Evolutionary conservation across 2,888 invertebrate species (phyloP).

Genomic region (Athrips mouffetella): DNA sequence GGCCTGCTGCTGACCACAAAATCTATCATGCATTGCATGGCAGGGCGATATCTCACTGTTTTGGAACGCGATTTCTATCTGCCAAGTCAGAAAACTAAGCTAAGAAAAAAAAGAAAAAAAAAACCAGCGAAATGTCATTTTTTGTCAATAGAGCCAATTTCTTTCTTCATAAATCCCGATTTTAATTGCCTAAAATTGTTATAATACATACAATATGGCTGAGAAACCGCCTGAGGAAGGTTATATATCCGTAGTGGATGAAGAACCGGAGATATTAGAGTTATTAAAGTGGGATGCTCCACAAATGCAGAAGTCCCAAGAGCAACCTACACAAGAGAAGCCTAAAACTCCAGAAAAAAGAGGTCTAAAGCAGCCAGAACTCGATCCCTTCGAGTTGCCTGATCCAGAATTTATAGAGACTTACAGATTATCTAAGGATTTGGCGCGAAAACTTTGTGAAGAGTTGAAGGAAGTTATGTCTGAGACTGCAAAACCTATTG

Average conservation of each 20-base stretch:
- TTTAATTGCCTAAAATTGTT: constrained; percentile 7
- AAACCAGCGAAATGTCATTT: constrained; percentile 2
- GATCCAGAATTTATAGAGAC: constrained; percentile 60
- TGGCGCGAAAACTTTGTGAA: constrained; percentile 57
- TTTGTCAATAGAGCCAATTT: constrained; percentile 16
- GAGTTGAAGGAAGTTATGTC: constrained; percentile 67
- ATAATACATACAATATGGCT: constrained; percentile 42
- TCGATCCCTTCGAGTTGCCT: constrained; percentile 61
- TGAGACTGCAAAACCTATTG: constrained; percentile 61
- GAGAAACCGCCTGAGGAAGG: constrained; percentile 69
- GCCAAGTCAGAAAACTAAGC: no score
- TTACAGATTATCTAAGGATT: constrained; percentile 59
- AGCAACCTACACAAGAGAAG: constrained; percentile 35
- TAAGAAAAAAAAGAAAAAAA: no score
- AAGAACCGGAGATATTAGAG: constrained; percentile 68
- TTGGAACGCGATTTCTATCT: no score
- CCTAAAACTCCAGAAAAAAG: constrained; percentile 60
- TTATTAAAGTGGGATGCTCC: constrained; percentile 68
- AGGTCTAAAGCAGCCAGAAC: constrained; percentile 49
- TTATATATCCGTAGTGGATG: constrained; percentile 70
- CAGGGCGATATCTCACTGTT: no score
- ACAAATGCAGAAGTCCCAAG: constrained; percentile 53
- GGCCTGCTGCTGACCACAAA: not conserved
- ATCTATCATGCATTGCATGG: no score
- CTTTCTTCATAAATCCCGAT: not conserved